Percentiles rank a stretch among this genome's conserved stretches.
phyloP scores from a whole-genome alignment of 2,113 vertebrate species.

The Sphaerodactylus townsendi region DNA sequence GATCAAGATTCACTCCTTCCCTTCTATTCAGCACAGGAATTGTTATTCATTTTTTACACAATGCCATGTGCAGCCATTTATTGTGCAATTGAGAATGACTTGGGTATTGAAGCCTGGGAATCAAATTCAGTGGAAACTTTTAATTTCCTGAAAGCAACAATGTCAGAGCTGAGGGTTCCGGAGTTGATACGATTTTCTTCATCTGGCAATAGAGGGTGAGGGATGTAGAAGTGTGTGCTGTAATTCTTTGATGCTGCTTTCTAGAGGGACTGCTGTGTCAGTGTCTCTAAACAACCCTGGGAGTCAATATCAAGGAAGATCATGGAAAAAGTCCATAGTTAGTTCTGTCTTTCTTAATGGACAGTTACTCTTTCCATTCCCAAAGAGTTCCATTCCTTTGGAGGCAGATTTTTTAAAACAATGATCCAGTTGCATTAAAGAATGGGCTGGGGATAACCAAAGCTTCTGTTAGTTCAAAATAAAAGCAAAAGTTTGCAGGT shows the following conservation, averaged over 20 bases:
- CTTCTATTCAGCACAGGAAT: conserved; percentile 65
- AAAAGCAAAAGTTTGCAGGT: neutral
- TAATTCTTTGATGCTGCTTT: conserved; percentile 57
- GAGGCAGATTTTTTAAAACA: neutral
- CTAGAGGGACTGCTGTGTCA: conserved; percentile 25
- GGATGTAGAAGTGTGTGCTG: conserved; percentile 47
- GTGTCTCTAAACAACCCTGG: conserved; percentile 53
- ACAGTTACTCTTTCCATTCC: neutral
- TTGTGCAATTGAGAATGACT: conserved; percentile 68
- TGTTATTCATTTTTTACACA: conserved; percentile 72
- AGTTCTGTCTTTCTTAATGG: neutral
- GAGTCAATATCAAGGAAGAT: conserved; percentile 42
- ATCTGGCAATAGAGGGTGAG: neutral
- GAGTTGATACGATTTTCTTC: neutral
- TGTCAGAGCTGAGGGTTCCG: conserved; percentile 49
- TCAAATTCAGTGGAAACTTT: conserved; percentile 50
- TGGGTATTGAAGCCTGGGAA: conserved; percentile 68
- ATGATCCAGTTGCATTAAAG: neutral
- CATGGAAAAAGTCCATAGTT: neutral
- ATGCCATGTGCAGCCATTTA: conserved; percentile 65
- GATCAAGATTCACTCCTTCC: conserved; percentile 61
- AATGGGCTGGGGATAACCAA: neutral
- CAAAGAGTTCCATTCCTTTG: neutral
- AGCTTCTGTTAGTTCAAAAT: neutral
- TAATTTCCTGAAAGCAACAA: conserved; percentile 70